Conservation (phyloP, 2,888 invertebrate species). For the Beris chalybata region DNA sequence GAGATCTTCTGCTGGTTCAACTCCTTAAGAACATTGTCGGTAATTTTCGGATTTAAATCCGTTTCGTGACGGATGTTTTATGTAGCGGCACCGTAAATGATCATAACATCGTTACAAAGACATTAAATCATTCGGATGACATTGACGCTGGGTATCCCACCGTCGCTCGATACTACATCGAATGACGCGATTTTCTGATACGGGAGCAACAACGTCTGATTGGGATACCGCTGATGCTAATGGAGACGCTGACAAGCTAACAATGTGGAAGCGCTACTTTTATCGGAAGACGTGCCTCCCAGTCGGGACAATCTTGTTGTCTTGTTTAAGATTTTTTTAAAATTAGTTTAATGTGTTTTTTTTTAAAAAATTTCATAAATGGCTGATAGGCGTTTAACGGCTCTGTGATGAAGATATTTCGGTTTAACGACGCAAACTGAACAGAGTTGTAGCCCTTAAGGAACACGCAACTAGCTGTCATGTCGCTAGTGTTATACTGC, state of each 20-base stretch:
- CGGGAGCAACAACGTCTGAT: neutral
- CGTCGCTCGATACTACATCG: conserved; percentile 27
- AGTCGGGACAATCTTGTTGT: neutral
- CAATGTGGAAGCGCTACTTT: too few relatives aligned
- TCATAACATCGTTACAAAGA: conserved; percentile 29
- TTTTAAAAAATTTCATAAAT: conserved; percentile 6
- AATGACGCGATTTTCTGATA: conserved; percentile 14
- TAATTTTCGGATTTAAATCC: conserved; percentile 1
- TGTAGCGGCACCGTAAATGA: conserved; percentile 3
- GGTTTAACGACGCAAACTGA: conserved; percentile 12
- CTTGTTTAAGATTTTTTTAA: conserved; percentile 23
- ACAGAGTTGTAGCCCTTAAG: conserved; percentile 18
- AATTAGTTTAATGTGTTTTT: conserved; percentile 24
- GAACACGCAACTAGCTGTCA: neutral
- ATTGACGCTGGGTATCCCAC: neutral
- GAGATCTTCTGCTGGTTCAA: conserved; percentile 21
- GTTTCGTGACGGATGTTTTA: conserved; percentile 13
- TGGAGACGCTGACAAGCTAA: too few relatives aligned
- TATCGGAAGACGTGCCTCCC: too few relatives aligned
- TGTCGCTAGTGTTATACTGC: neutral
- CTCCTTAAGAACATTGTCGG: conserved; percentile 13
- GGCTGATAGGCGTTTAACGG: conserved; percentile 11
- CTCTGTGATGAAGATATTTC: conserved; percentile 9
- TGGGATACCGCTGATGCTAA: neutral
- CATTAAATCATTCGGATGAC: conserved; percentile 29